phyloP scores from a whole-genome alignment of 2,888 invertebrate genomes.

The Ormyrus labotus region DNA sequence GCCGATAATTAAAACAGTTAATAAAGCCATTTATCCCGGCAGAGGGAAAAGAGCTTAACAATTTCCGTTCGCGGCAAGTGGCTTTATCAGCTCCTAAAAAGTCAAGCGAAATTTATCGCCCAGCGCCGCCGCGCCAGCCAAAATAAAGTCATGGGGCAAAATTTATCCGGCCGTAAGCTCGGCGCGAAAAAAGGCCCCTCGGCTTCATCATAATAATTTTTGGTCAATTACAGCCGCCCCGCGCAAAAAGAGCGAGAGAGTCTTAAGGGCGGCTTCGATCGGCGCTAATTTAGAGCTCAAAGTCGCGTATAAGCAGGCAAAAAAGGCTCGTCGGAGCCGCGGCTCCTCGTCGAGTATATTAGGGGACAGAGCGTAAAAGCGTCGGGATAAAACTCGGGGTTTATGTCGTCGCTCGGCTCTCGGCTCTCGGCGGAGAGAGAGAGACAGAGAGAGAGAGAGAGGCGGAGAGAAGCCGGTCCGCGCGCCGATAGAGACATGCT shows the following conservation, averaged over 20 bases:
- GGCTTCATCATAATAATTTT: conserved; percentile 40
- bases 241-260: background rate
- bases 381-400: conserved; percentile 74
- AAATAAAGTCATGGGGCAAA: conserved; percentile 20
- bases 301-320: conserved; percentile 28
- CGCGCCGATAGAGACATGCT: conserved; percentile 73
- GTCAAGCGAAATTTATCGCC: conserved; percentile 30
- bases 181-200: background rate
- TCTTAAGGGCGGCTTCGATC: conserved; percentile 34
- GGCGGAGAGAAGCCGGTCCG: conserved; percentile 9
- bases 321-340: conserved; percentile 26
- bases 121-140: background rate
- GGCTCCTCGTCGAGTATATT: conserved; percentile 59
- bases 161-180: conserved; percentile 17
- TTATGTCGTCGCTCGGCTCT: conserved; percentile 66
- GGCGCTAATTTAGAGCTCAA: conserved; percentile 54
- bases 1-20: too few species aligned
- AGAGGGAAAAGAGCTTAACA: too few species aligned
- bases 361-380: conserved; percentile 72
- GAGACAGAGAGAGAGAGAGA: conserved; percentile 18
- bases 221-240: conserved; percentile 31
- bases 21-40: too few species aligned
- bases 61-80: too few species aligned
- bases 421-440: conserved; percentile 31
- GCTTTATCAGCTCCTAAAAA: background rate